Base-by-base conservation (phyloP, 2,888 invertebrate species). In the Thecophora atra region DNA sequence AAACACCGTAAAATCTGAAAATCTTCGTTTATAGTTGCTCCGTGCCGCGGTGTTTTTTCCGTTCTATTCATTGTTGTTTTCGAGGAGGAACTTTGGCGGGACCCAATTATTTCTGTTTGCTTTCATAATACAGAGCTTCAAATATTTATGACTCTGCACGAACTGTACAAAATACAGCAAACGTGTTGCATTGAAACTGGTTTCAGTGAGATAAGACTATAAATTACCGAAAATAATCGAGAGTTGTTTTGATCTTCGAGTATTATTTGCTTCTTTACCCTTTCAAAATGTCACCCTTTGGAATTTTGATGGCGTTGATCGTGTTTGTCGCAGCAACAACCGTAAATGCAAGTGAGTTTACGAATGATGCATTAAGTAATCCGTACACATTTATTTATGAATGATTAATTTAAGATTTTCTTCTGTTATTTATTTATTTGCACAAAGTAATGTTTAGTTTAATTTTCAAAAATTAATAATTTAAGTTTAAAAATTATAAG, bases 71-170 rank as follows among this genome's bases (percentile, higher is more conserved):
- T 47, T 47, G 47, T 47, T 8, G 47, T 47, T 47, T 11, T 47
- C 17, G 47, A 15, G 47, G 5, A 1, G 17, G 15, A 11, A 37
- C n/a, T 68, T 68, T 68, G 68, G 68, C 72, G 72, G 68, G 68
- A 8, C 37, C 64, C 6, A 37, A 44, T 44, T 5, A 47, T 47
- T 21, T 52, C n/a, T n/a, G n/a, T n/a, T n/a, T n/a, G n/a, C n/a
- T 62, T 60, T n/a, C 26, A 42, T 15, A 21, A 30, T 6, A 30
- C 3, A 28, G 2, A 66, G 54, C 0, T 6, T 2, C 1, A 1
- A 6, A 3, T 17, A 47, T 15, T 47, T 47, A 15, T n/a, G n/a
- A 5, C 13, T 47, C 8, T 15, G 11, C 1, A 47, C 5, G 0
- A n/a, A 47, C 0, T n/a, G n/a, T 15, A 47, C 11, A 47, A 47